These are phyloP conservation scores for Drosophila birchii DNA, from an alignment of 2,888 invertebrate species.

Conservation along the genomic window DNA sequence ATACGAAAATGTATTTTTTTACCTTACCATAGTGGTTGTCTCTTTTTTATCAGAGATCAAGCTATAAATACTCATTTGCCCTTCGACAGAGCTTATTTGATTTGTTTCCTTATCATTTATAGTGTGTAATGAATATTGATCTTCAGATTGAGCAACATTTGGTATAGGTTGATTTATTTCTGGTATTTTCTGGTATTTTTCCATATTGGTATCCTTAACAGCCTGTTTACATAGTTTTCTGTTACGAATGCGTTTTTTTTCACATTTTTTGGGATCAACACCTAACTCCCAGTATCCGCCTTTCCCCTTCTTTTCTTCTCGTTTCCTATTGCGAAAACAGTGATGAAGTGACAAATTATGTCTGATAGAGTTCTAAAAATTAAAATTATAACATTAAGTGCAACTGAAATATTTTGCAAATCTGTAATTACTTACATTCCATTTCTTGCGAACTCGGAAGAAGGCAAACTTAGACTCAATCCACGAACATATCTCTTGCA, in stretches of 20 bases:
- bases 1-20: neutral
- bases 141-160: conserved; percentile 1
- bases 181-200: neutral
- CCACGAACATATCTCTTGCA: conserved; percentile 84
- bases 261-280: conserved; percentile 83
- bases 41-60: conserved; percentile 49
- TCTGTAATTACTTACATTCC: conserved; percentile 83
- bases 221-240: conserved; percentile 57
- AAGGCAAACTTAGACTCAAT: conserved; percentile 84
- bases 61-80: conserved; percentile 39
- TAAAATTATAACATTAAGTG: neutral
- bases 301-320: conserved; percentile 83
- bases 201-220: neutral
- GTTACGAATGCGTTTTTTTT: conserved; percentile 83
- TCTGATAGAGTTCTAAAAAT: conserved; percentile 83
- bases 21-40: conserved; percentile 61
- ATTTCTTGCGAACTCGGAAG: conserved; percentile 84
- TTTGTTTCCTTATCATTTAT: conserved; percentile 52
- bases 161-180: neutral
- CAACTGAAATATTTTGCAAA: neutral
- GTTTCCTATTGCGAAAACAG: conserved; percentile 84
- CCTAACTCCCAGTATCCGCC: conserved; percentile 85
- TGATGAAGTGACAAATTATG: conserved; percentile 84
- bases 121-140: no score
- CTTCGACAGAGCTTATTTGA: conserved; percentile 61